phyloP scores from a whole-genome alignment of 2,797 vertebrate species.

The Chrysocyon brachyurus region DNA sequence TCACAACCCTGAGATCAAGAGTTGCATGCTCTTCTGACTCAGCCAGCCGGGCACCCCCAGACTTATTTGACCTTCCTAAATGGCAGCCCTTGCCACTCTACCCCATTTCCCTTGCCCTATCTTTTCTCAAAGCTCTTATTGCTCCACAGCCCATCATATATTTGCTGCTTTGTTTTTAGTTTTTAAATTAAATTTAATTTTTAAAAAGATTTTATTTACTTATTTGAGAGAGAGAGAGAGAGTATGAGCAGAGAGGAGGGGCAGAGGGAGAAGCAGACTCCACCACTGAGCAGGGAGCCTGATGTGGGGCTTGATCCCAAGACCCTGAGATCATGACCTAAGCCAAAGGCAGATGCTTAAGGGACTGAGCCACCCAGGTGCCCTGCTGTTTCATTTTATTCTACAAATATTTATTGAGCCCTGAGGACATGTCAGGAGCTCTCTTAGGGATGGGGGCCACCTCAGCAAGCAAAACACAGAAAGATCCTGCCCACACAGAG shows the following conservation, averaged over 20 bases:
- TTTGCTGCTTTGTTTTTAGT: background rate
- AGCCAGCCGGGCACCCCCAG: background rate
- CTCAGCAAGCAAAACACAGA: background rate
- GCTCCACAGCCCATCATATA: background rate
- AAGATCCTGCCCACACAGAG: background rate
- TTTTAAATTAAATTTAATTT: background rate
- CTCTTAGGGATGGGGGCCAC: background rate
- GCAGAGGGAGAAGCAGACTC: background rate
- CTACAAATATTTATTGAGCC: background rate
- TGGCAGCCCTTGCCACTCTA: background rate
- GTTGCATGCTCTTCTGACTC: background rate
- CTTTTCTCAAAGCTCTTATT: background rate
- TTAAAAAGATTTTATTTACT: background rate
- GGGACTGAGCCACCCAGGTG: background rate
- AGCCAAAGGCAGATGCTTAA: background rate
- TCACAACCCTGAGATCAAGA: background rate
- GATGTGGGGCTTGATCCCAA: background rate
- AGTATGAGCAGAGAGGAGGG: background rate
- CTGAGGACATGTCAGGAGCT: background rate
- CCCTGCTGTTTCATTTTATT: background rate
- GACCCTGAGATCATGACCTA: background rate
- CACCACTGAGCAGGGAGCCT: background rate
- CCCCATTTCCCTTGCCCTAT: background rate
- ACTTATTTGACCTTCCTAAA: background rate
- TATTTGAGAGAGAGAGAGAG: background rate